Evolutionary conservation across 2,113 vertebrate species (phyloP), one percentile per base, ranked within the genome.

Genomic region (Alaudala cheleensis): DNA sequence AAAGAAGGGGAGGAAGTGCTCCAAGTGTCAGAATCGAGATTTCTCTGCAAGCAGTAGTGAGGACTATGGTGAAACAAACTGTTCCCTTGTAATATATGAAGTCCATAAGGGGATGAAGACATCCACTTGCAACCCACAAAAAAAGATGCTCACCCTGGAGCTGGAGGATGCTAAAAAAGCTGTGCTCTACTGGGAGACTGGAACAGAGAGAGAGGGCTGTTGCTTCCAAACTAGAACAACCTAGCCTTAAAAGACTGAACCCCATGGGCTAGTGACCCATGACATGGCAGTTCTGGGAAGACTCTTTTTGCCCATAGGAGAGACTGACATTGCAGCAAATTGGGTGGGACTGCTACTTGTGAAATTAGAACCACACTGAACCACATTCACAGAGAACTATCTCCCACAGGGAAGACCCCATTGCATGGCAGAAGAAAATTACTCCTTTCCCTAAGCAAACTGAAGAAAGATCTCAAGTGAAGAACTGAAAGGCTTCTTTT

Each of bases 31-130:
- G 31, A 64, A 11, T 7, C 1, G 1, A 53, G 31, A 34, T 34
- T 53, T 14, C 47, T 53, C 60, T 53, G 19, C 31, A 64, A 78
- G 18, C 31, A 8, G 9, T 14, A 18, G 24, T 29, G 39, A 64
- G 37, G 19, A 42, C 31, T 29, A 22, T 53, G 19, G 37, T 34
- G 19, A 78, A 64, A 64, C 18, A 64, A 42, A 34, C 24, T 64
- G 37, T 34, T 8, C 6, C 13, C 13, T 40, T 50, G 45, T 77
- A 62, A n/a, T 40, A 17, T 29, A 53, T 34, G 19, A 44, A 34
- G 11, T n/a, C 25, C 31, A 34, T 0, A 0, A 0, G 14, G 14
- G 31, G 24, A 51, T 42, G 47, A 26, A 42, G 47, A 53, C 37
- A 78, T 64, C 47, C 14, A 40, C 29, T 62, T 1, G 2, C 23